Percentiles rank a stretch among this genome's conserved stretches.
phyloP scores from a whole-genome alignment of 2,888 invertebrate species.

The Rhingia rostrata region DNA sequence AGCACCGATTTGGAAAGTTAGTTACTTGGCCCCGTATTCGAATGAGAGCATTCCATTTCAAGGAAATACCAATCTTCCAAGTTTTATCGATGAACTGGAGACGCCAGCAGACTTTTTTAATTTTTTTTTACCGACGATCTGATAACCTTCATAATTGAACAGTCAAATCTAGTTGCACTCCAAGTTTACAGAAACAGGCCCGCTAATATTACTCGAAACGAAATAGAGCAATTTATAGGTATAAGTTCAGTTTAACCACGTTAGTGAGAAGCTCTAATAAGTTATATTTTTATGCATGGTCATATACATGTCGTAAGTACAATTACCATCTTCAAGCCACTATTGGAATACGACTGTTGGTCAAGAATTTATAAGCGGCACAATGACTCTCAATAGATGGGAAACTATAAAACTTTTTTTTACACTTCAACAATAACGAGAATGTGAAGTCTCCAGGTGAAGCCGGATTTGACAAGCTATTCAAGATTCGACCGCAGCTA shows the following conservation, averaged over 20 bases:
- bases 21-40: no score
- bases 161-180: no score
- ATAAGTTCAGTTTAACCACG: no score
- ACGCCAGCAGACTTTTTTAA: no score
- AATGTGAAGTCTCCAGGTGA: constrained; percentile 33
- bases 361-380: constrained; percentile 42
- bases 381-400: constrained; percentile 43
- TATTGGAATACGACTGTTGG: constrained; percentile 52
- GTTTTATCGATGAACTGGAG: no score
- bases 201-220: no score
- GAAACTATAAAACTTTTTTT: constrained; percentile 56
- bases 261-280: not conserved
- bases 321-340: constrained; percentile 44
- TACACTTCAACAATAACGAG: constrained; percentile 66
- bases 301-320: constrained; percentile 9
- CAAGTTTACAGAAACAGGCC: no score
- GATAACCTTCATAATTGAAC: constrained; percentile 1
- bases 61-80: no score
- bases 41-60: no score
- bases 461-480: constrained; percentile 51
- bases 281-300: not conserved
- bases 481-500: constrained; percentile 56
- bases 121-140: not conserved
- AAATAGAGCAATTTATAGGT: no score
- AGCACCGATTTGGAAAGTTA: no score